Conservation (phyloP, 2,888 invertebrate species). For the Pocota personata region DNA sequence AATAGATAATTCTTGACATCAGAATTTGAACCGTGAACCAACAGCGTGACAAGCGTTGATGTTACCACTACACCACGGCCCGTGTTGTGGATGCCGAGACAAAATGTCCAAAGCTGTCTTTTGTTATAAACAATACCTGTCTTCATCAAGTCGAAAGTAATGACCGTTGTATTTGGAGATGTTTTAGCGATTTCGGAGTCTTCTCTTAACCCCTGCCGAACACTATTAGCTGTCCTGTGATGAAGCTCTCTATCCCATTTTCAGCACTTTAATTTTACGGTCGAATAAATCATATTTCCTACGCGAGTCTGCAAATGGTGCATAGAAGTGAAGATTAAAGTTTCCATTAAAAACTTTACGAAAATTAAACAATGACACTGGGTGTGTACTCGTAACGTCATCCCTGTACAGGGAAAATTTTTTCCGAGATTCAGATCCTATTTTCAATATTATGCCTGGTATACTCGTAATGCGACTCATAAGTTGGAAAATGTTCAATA, state of each 20-base stretch:
- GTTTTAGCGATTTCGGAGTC: not conserved
- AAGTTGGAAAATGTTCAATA: not conserved
- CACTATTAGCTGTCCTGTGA: not conserved
- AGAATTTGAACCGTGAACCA: no score
- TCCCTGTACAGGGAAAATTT: no score
- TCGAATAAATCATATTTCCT: not conserved
- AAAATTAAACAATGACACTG: no score
- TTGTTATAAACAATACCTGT: not conserved
- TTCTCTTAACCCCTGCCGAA: not conserved
- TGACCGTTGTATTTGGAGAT: not conserved
- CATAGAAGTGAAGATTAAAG: no score
- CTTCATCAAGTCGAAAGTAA: not conserved
- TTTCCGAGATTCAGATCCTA: not conserved
- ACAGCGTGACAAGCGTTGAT: no score
- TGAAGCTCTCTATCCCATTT: not conserved
- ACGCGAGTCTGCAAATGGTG: not conserved
- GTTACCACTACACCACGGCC: no score
- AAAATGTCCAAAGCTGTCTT: not conserved
- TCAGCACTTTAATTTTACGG: not conserved
- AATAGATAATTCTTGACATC: no score
- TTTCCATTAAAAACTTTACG: no score
- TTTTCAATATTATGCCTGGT: not conserved
- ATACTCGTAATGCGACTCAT: not conserved
- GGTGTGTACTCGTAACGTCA: no score
- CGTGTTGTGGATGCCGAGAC: not conserved